Percentiles rank a stretch among this genome's conserved stretches.
Conservation (phyloP, 2,888 invertebrate species). For the Drepanosiphum platanoidis region DNA sequence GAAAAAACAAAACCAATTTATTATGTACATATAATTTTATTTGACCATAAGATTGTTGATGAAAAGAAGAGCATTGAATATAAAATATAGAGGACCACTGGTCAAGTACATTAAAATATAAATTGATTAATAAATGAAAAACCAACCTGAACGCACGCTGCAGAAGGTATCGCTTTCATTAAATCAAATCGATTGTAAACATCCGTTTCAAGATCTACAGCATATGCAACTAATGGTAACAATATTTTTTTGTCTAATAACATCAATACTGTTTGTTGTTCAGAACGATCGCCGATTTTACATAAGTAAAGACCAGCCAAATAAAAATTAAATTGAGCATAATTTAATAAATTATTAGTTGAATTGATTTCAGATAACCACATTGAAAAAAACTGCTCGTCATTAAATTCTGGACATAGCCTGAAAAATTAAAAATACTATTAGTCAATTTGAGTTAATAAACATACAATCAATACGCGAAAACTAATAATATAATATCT, state of each 20-base stretch:
- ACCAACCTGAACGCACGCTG: slow-evolving; percentile 44
- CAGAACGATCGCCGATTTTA: slow-evolving; percentile 30
- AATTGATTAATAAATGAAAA: not conserved
- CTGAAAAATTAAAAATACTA: slow-evolving; percentile 29
- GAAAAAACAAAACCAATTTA: not conserved
- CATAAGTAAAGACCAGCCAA: slow-evolving; percentile 50
- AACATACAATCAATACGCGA: not conserved
- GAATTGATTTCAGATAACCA: slow-evolving; percentile 46
- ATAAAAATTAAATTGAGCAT: slow-evolving; percentile 40
- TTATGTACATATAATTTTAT: too few relatives aligned
- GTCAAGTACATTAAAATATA: not conserved
- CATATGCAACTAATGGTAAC: slow-evolving; percentile 40
- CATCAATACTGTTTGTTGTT: slow-evolving; percentile 38
- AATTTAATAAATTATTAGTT: slow-evolving; percentile 21
- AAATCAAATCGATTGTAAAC: slow-evolving; percentile 36
- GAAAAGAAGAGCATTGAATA: not conserved
- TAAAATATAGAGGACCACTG: too few relatives aligned
- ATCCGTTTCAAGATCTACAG: slow-evolving; percentile 20
- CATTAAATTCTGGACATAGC: slow-evolving; percentile 32
- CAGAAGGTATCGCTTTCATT: slow-evolving; percentile 42
- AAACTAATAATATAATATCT: not conserved
- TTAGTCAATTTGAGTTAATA: not conserved
- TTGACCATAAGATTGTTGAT: not conserved
- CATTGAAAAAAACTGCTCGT: slow-evolving; percentile 27
- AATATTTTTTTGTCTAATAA: slow-evolving; percentile 42